phyloP scores from a whole-genome alignment of 2,888 invertebrate species.

The Drosophila phalerata region DNA sequence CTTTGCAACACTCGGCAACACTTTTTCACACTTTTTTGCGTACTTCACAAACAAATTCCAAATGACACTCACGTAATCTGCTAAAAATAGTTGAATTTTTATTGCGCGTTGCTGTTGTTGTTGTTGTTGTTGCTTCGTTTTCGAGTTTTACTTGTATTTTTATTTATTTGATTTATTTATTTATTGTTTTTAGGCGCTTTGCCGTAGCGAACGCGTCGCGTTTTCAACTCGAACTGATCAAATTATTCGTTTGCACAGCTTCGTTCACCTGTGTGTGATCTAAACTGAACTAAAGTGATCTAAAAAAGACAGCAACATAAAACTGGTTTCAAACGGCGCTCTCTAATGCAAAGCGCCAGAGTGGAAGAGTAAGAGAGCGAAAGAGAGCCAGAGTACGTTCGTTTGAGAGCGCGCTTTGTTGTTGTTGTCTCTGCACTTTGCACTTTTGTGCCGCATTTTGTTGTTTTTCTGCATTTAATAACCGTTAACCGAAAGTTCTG shows the following conservation, averaged over 20 bases:
- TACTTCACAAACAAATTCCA: conserved; percentile 56
- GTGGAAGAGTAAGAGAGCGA: background rate
- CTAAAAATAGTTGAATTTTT: conserved; percentile 76
- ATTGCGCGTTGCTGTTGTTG: conserved; percentile 42
- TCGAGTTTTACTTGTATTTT: conserved; percentile 37
- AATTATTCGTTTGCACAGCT: conserved; percentile 9
- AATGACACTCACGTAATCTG: conserved; percentile 78
- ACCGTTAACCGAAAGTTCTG: conserved; percentile 78
- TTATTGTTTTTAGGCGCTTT: background rate
- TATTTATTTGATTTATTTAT: conserved; percentile 7
- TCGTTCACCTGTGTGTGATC: conserved; percentile 69
- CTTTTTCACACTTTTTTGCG: conserved; percentile 43
- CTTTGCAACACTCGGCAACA: conserved; percentile 31
- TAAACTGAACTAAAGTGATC: conserved; percentile 49
- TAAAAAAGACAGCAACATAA: conserved; percentile 13
- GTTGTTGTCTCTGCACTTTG: conserved; percentile 53
- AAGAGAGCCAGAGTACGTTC: too few species aligned
- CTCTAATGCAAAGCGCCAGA: background rate
- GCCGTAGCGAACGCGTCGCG: conserved; percentile 49
- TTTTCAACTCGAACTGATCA: conserved; percentile 68
- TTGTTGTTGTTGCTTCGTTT: conserved; percentile 1
- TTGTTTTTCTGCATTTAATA: conserved; percentile 78
- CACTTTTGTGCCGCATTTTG: conserved; percentile 63
- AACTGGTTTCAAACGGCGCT: conserved; percentile 41
- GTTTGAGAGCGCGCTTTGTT: conserved; percentile 4